Evolutionary conservation across 2,888 invertebrate genomes (phyloP).

Genomic region (Drosophila rellima): DNA sequence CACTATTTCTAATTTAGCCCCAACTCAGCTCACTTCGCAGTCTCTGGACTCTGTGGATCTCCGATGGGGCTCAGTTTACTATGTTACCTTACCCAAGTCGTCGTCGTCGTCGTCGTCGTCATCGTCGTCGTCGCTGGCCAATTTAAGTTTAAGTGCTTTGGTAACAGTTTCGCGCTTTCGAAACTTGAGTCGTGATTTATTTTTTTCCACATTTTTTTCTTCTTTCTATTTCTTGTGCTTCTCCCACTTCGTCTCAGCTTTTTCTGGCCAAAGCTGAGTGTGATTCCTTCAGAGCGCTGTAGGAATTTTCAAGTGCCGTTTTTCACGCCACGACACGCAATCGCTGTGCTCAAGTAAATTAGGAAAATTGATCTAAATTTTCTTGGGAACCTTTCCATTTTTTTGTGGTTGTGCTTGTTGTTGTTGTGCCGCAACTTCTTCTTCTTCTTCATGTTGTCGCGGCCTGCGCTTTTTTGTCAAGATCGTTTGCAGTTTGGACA

Average conservation of each 20-base stretch:
- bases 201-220: slow-evolving; percentile 51
- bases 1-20: slow-evolving; percentile 81
- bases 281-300: slow-evolving; percentile 49
- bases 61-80: slow-evolving; percentile 55
- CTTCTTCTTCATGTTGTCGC: slow-evolving; percentile 5
- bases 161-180: slow-evolving; percentile 83
- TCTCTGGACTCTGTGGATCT: slow-evolving; percentile 23
- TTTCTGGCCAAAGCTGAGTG: slow-evolving; percentile 26
- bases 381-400: slow-evolving; percentile 78
- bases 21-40: slow-evolving; percentile 13
- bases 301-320: slow-evolving; percentile 79
- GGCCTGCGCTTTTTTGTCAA: slow-evolving; percentile 53
- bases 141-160: slow-evolving; percentile 82
- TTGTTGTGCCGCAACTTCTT: slow-evolving; percentile 9
- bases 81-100: slow-evolving; percentile 47
- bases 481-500: slow-evolving; percentile 45
- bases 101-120: slow-evolving; percentile 22
- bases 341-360: slow-evolving; percentile 79
- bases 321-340: slow-evolving; percentile 83
- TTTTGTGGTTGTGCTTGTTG: slow-evolving; percentile 25
- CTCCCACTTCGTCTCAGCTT: slow-evolving; percentile 7
- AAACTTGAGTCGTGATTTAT: slow-evolving; percentile 83
- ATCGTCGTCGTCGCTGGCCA: slow-evolving; percentile 66
- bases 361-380: slow-evolving; percentile 82
- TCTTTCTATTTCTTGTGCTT: slow-evolving; percentile 8